These are phyloP conservation scores for Ibycter americanus DNA, from an alignment of 2,797 vertebrate species.

Conservation along the genomic window DNA sequence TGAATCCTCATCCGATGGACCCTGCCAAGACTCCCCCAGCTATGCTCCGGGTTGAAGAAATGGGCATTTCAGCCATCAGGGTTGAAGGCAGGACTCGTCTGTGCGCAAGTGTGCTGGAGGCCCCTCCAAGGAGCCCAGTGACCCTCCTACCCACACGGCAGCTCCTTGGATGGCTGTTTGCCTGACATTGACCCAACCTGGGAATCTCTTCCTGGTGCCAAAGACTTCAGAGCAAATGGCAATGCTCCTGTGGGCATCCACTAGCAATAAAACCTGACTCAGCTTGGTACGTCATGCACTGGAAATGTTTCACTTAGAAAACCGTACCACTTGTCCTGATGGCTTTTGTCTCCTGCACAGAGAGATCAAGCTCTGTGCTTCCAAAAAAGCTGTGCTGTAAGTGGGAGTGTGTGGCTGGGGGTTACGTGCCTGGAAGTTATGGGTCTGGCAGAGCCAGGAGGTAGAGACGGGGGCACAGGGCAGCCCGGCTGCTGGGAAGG, in stretches of 20 bases:
- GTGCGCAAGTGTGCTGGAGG: too few relatives aligned
- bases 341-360: background rate
- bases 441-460: background rate
- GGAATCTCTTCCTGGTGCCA: background rate
- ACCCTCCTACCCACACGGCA: background rate
- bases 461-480: fast-evolving
- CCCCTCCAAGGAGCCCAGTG: background rate
- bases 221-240: background rate
- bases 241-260: background rate
- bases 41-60: background rate
- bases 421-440: fast-evolving
- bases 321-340: background rate
- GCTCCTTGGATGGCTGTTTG: background rate
- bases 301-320: background rate
- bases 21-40: background rate
- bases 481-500: background rate
- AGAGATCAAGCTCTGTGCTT: background rate
- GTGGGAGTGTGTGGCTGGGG: background rate
- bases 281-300: fast-evolving
- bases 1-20: background rate
- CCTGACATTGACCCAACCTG: background rate
- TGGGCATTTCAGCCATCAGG: background rate
- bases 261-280: background rate
- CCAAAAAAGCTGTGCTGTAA: background rate
- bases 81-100: background rate